A percentile compares a stretch with the other conserved stretches of the same genome.
These are phyloP conservation scores for Hypercompe scribonia DNA, from an alignment of 2,888 invertebrate genomes.

Conservation along the genomic window DNA sequence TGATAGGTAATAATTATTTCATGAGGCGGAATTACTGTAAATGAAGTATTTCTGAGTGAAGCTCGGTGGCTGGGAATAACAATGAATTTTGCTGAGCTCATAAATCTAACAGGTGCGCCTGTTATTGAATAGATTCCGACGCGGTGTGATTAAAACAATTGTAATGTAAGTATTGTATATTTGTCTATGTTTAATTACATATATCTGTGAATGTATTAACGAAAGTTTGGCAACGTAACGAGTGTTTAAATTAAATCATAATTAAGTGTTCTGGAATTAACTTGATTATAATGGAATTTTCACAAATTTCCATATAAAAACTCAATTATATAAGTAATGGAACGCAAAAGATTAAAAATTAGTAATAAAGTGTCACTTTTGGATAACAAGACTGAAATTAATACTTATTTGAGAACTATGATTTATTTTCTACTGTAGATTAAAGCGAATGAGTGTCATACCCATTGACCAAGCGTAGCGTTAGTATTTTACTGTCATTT, in stretches of 20 bases:
- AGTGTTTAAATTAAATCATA: not conserved
- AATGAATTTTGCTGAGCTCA: constrained; percentile 77
- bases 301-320: no score
- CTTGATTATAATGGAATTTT: no score
- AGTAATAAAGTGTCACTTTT: no score
- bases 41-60: constrained; percentile 64
- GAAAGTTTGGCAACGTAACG: not conserved
- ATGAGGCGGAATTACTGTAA: constrained; percentile 24
- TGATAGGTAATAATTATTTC: constrained; percentile 24
- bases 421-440: not conserved
- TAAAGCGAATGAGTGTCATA: constrained; percentile 3
- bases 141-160: constrained; percentile 73
- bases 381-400: not conserved
- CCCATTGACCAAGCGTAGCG: constrained; percentile 49
- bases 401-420: not conserved
- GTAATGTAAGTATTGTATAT: constrained; percentile 66
- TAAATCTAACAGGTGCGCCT: constrained; percentile 79
- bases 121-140: constrained; percentile 75
- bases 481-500: constrained; percentile 73
- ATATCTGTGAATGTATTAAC: not conserved
- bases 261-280: not conserved
- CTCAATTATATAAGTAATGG: no score
- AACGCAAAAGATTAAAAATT: no score
- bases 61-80: constrained; percentile 76
- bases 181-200: constrained; percentile 46